Percentiles rank a stretch among this genome's conserved stretches.
These are phyloP conservation scores for Staurois parvus DNA, from an alignment of 2,797 vertebrate species.

Conservation along the genomic window DNA sequence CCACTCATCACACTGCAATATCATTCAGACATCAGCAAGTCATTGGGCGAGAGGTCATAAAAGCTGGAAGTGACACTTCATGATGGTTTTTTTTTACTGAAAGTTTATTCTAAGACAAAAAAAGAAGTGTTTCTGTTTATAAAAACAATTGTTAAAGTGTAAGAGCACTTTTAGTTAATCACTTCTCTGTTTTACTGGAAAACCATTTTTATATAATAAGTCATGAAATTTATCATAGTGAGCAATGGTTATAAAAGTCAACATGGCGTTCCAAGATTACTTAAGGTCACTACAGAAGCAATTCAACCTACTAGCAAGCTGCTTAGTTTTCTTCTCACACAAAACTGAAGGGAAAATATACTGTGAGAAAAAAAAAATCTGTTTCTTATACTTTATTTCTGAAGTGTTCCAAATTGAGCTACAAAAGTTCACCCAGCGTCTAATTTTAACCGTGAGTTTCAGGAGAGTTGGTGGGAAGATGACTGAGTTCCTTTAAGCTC, in stretches of 20 bases:
- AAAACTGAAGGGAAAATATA: conserved; percentile 63
- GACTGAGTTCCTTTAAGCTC: conserved; percentile 87
- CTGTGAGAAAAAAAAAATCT: conserved; percentile 82
- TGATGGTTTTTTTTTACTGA: too few species aligned
- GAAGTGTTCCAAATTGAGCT: conserved; percentile 76
- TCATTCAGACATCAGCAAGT: too few species aligned
- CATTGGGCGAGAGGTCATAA: too few species aligned
- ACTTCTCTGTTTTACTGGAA: not conserved
- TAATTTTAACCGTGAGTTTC: conserved; percentile 92
- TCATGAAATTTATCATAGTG: not conserved
- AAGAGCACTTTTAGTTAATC: not conserved
- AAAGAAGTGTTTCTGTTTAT: too few species aligned
- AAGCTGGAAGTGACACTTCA: too few species aligned
- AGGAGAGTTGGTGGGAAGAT: conserved; percentile 93
- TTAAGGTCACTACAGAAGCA: conserved; percentile 61
- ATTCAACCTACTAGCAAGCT: conserved; percentile 57
- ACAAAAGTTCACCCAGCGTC: conserved; percentile 84
- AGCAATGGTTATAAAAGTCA: not conserved
- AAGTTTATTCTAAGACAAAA: too few species aligned
- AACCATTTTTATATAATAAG: not conserved
- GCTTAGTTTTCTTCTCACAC: conserved; percentile 70
- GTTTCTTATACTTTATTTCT: conserved; percentile 75
- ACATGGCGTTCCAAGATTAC: conserved; percentile 7
- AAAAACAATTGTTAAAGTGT: too few species aligned
- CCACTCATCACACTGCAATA: too few species aligned